These are phyloP conservation scores for Orthosia gothica DNA, from an alignment of 2,888 invertebrate species.

Conservation along the genomic window DNA sequence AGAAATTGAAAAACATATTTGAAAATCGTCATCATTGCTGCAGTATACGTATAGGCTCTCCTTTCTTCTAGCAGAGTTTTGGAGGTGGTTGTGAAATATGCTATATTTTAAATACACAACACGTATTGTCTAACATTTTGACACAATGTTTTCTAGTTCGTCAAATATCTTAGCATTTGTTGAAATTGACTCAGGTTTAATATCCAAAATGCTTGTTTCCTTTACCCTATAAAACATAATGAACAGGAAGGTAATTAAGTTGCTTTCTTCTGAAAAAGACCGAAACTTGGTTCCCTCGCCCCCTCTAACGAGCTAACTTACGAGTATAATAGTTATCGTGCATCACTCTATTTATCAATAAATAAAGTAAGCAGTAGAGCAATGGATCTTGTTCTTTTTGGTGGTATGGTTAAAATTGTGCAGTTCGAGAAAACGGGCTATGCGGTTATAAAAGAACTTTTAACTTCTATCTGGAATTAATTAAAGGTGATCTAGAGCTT, in stretches of 20 bases:
- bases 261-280: conserved; percentile 26
- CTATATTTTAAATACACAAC: too few species aligned
- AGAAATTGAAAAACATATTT: background rate
- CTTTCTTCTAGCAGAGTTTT: too few species aligned
- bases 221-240: conserved; percentile 18
- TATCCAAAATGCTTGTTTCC: background rate
- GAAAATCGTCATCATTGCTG: too few species aligned
- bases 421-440: background rate
- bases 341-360: conserved; percentile 9
- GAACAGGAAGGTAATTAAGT: conserved; percentile 23
- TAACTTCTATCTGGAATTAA: background rate
- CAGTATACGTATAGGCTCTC: too few species aligned
- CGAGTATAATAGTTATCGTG: conserved; percentile 7
- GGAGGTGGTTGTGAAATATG: background rate
- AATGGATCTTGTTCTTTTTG: background rate
- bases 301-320: conserved; percentile 8
- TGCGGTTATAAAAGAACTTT: background rate
- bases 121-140: background rate
- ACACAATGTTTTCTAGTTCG: background rate
- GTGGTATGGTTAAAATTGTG: too few species aligned
- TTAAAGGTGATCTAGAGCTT: background rate
- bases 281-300: background rate
- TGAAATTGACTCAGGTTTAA: background rate
- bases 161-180: background rate
- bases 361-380: background rate